These are phyloP conservation scores for Agonum fuliginosum DNA, from an alignment of 2,888 invertebrate species.

Conservation along the genomic window DNA sequence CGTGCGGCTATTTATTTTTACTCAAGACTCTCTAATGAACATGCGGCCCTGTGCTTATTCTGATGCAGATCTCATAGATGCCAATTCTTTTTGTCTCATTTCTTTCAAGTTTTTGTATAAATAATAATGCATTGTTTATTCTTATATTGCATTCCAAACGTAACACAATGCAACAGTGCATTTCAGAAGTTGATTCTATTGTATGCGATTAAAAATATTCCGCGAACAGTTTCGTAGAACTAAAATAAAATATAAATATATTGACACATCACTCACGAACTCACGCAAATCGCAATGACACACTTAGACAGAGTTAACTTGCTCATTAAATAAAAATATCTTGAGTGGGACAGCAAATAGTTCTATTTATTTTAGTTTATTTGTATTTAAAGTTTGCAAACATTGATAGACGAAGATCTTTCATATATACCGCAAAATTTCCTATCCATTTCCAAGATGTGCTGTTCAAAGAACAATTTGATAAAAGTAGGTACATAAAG, in stretches of 20 bases:
- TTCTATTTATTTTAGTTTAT: not conserved
- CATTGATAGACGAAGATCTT: not conserved
- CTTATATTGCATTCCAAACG: slow-evolving; percentile 2
- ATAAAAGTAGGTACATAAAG: slow-evolving; percentile 28
- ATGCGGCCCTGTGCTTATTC: not conserved
- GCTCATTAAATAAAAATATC: not conserved
- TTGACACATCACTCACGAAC: slow-evolving; percentile 6
- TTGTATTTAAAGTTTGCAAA: slow-evolving; percentile 4
- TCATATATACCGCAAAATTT: not conserved
- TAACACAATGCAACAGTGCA: slow-evolving; percentile 10
- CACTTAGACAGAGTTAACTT: not conserved
- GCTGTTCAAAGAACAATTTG: slow-evolving; percentile 23
- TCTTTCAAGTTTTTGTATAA: not conserved
- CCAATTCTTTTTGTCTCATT: slow-evolving; percentile 2
- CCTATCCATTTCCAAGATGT: not conserved
- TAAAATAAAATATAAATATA: slow-evolving; percentile 12
- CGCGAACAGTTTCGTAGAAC: not conserved
- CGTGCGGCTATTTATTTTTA: too few relatives aligned
- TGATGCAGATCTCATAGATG: not conserved
- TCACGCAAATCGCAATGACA: not conserved
- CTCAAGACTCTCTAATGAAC: too few relatives aligned
- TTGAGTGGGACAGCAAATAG: not conserved
- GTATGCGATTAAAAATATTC: slow-evolving; percentile 17
- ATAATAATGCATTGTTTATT: slow-evolving; percentile 35
- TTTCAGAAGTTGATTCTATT: slow-evolving; percentile 22